Evolutionary conservation across 2,113 vertebrate genomes (phyloP).

Genomic region (Hypanus sabinus): DNA sequence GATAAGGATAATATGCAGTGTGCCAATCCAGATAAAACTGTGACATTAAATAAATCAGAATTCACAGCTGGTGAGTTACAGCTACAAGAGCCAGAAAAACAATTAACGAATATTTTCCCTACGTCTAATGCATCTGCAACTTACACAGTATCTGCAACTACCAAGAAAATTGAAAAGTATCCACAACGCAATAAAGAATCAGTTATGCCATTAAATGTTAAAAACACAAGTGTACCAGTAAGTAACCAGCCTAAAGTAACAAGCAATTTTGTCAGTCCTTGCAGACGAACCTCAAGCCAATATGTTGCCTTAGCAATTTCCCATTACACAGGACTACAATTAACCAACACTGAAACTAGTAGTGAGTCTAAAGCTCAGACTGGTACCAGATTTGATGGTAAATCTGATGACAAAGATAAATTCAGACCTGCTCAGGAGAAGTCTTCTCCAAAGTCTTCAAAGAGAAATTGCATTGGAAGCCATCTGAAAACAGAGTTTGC

Average conservation of each 20-base stretch:
- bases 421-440: constrained; percentile 2
- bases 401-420: not conserved
- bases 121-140: not conserved
- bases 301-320: constrained; percentile 82
- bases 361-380: not conserved
- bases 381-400: not conserved
- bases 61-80: not conserved
- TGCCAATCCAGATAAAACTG: not conserved
- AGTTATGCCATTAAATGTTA: constrained; percentile 20
- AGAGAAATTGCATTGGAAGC: not conserved
- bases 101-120: not conserved
- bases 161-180: not conserved
- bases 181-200: not conserved
- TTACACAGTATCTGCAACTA: not conserved
- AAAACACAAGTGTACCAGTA: constrained; percentile 39
- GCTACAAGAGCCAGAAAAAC: constrained; percentile 20
- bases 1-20: constrained; percentile 20
- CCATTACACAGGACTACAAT: constrained; percentile 53
- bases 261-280: constrained; percentile 66
- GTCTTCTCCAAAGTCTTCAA: not conserved
- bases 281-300: constrained; percentile 81
- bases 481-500: not conserved
- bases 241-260: constrained; percentile 51
- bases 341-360: not conserved
- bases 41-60: not conserved